Base-by-base conservation (phyloP, 2,888 invertebrate genomes). In the Branchellion lobata region DNA sequence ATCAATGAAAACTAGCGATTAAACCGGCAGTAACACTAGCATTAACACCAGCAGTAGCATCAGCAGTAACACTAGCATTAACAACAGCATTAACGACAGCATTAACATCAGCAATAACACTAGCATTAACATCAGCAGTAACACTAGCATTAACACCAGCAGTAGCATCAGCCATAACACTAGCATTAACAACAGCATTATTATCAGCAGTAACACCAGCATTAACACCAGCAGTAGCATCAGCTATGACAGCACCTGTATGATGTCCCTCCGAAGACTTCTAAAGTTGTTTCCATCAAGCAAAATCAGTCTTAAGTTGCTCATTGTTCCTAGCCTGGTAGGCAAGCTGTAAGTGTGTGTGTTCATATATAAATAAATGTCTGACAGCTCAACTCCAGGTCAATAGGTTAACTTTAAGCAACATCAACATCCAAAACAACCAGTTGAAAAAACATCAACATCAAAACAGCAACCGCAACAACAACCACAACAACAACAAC, bases 241-340 rank as follows among this genome's bases (percentile, higher is more conserved):
- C 33, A 77, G 82, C 81, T n/a, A n/a, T n/a, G n/a, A n/a, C n/a
- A n/a, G n/a, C 82, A 87, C 88, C 85, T 92, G 91, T 78, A 95
- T 90, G 79, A 96, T 91, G 87, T 95, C 95, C 81, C 92, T 90
- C 51, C 95, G 89, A 36, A 96, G 92, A 78, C 92, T 92, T 84
- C 92, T 91, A 83, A 95, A 89, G 84, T 92, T 92, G 88, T 96
- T 96, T 3, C 95, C 95, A 83, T 94, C 93, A 84, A 95, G 90
- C 82, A 91, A 92, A 76, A 96, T 90, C 83, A 92, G 92, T 84
- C 93, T 93, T 80, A 96, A 88, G 85, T 94, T 92, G 0, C 92
- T 91, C 84, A 96, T 89, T 0, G 90, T 87, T 31, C 92, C 90
- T 77, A 93, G 85, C n/a, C 90, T 89, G 84, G 89, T 90, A n/a